Conservation (phyloP, 2,797 vertebrate species). For the Ctenosaura bakeri region DNA sequence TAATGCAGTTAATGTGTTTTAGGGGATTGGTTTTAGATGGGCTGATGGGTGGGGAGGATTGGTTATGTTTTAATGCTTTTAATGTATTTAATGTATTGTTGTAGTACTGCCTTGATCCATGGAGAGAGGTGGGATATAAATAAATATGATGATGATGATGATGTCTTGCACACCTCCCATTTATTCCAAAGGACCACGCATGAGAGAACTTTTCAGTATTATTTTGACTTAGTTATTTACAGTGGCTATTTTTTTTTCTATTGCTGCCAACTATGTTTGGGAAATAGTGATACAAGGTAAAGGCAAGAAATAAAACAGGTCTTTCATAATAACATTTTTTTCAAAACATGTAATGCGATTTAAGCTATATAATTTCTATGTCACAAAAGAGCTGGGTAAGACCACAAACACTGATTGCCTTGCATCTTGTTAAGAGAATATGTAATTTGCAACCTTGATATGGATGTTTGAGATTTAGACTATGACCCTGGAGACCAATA, state of each 20-base stretch:
- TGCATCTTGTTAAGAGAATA: background rate
- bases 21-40: too few species aligned
- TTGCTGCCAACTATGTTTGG: background rate
- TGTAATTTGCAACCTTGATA: background rate
- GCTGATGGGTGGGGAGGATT: too few species aligned
- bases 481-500: too few species aligned
- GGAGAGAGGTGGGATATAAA: too few species aligned
- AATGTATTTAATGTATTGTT: too few species aligned
- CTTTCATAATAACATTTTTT: background rate
- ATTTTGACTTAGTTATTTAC: background rate
- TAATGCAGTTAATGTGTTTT: too few species aligned
- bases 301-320: background rate
- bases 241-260: background rate
- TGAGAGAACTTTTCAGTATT: background rate
- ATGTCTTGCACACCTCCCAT: background rate
- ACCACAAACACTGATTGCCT: background rate
- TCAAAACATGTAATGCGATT: slow-evolving; percentile 15
- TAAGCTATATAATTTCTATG: background rate
- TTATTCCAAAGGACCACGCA: background rate
- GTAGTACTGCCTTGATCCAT: too few species aligned
- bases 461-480: slow-evolving; percentile 1
- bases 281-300: background rate
- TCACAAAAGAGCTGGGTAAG: background rate
- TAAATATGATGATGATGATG: too few species aligned
- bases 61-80: too few species aligned